A percentile compares a stretch with the other conserved stretches of the same genome.
These are phyloP conservation scores for Endotricha flammealis DNA, from an alignment of 2,888 invertebrate genomes.

Conservation along the genomic window DNA sequence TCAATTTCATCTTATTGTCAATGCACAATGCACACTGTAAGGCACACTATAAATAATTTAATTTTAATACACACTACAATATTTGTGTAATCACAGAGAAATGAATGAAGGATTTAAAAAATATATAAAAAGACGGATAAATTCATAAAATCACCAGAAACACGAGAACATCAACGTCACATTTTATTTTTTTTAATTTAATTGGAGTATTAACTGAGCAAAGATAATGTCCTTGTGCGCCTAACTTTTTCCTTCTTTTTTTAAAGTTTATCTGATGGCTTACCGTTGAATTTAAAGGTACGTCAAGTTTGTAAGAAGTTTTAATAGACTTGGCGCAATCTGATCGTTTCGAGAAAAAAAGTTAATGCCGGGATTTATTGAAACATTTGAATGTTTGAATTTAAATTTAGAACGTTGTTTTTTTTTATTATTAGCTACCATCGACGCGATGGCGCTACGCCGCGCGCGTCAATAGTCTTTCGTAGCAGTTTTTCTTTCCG, in stretches of 20 bases:
- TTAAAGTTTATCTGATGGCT: constrained; percentile 69
- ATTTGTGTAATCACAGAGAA: too few species aligned
- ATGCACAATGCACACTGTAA: too few species aligned
- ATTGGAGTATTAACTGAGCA: constrained; percentile 72
- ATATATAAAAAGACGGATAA: too few species aligned
- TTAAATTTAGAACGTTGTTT: background rate
- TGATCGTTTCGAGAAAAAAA: constrained; percentile 56
- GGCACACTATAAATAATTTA: too few species aligned
- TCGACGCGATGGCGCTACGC: too few species aligned
- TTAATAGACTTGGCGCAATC: constrained; percentile 71
- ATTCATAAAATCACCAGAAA: too few species aligned
- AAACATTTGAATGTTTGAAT: constrained; percentile 4
- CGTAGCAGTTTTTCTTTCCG: background rate
- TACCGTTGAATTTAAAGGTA: constrained; percentile 74
- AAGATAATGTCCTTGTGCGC: constrained; percentile 65
- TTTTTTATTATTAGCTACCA: too few species aligned
- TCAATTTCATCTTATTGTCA: too few species aligned
- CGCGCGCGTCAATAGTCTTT: too few species aligned
- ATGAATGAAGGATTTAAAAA: too few species aligned
- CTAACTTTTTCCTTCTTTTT: constrained; percentile 48
- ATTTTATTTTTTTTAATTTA: constrained; percentile 66
- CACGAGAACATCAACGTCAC: too few species aligned
- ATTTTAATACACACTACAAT: too few species aligned
- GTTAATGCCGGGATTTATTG: constrained; percentile 37
- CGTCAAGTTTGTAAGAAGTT: constrained; percentile 65